Conservation (phyloP, 1,140 invertebrate species). For the Procambarus clarkii region DNA sequence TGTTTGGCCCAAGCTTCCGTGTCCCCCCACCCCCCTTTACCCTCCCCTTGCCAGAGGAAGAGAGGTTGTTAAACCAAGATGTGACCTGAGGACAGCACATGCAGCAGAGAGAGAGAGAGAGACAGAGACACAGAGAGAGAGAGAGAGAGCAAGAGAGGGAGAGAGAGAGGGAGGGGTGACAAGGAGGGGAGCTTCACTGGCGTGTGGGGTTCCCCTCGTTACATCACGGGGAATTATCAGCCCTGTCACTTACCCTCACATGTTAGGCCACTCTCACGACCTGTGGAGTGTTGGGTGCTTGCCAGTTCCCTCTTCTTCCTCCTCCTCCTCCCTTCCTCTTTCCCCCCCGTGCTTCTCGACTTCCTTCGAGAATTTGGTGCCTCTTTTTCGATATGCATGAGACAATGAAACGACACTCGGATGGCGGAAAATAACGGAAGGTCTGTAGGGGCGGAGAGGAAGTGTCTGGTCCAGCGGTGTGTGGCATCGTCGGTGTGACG, state of each 20-base stretch:
- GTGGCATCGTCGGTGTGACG: slow-evolving; percentile 47
- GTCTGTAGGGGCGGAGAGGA: background rate
- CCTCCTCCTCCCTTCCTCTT: background rate
- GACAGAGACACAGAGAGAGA: too few species aligned
- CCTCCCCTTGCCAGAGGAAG: background rate
- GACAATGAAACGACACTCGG: background rate
- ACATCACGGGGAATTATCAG: slow-evolving; percentile 63
- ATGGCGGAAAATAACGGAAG: background rate
- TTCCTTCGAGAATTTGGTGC: background rate
- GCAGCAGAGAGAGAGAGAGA: too few species aligned
- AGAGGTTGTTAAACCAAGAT: background rate
- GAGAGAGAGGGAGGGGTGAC: too few species aligned
- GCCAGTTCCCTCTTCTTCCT: background rate
- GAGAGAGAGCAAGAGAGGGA: too few species aligned
- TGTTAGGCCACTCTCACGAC: slow-evolving; percentile 59
- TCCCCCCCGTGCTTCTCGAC: background rate
- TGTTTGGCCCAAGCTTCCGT: too few species aligned
- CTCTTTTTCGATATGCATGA: background rate
- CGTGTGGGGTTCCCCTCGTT: slow-evolving; percentile 44
- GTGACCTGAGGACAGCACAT: background rate
- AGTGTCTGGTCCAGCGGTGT: slow-evolving; percentile 5
- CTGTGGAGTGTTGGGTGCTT: slow-evolving; percentile 39
- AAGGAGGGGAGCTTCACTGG: background rate
- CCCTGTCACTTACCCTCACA: slow-evolving; percentile 60
- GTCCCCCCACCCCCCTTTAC: too few species aligned